phyloP scores from a whole-genome alignment of 2,888 invertebrate species.

The Crocallis elinguaria region DNA sequence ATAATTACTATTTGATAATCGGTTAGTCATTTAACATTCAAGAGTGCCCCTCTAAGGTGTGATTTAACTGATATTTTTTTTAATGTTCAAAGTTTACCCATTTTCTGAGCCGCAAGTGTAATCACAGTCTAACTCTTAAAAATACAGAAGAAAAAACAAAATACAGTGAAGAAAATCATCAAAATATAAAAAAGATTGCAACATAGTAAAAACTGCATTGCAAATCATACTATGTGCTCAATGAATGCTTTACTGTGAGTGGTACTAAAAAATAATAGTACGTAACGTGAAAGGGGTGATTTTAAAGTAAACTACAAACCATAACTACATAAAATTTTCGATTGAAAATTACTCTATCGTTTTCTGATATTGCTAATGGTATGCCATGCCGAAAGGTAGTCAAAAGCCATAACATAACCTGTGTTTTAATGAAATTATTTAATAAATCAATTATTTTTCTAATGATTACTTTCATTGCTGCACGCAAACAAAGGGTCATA shows the following conservation, averaged over 20 bases:
- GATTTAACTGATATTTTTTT: neutral
- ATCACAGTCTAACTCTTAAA: slow-evolving; percentile 29
- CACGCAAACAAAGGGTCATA: too few species aligned
- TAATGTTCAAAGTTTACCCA: slow-evolving; percentile 8
- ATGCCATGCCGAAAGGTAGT: too few species aligned
- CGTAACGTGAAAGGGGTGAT: slow-evolving; percentile 14
- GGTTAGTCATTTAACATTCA: too few species aligned
- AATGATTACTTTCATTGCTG: too few species aligned
- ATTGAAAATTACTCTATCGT: too few species aligned
- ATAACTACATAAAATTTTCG: neutral
- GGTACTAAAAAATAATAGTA: too few species aligned
- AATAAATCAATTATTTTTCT: too few species aligned
- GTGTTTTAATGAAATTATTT: too few species aligned
- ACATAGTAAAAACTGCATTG: slow-evolving; percentile 46
- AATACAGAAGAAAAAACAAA: slow-evolving; percentile 38
- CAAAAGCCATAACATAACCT: too few species aligned
- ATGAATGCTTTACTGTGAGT: slow-evolving; percentile 30
- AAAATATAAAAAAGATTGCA: slow-evolving; percentile 41
- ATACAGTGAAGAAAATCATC: slow-evolving; percentile 33
- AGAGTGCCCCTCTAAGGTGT: neutral
- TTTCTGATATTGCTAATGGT: too few species aligned
- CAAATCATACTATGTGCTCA: slow-evolving; percentile 31
- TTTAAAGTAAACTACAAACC: neutral
- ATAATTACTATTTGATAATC: too few species aligned
- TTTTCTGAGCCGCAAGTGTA: slow-evolving; percentile 40